Evolutionary conservation across 2,797 vertebrate species (phyloP).

Genomic region (Pogoniulus pusillus): DNA sequence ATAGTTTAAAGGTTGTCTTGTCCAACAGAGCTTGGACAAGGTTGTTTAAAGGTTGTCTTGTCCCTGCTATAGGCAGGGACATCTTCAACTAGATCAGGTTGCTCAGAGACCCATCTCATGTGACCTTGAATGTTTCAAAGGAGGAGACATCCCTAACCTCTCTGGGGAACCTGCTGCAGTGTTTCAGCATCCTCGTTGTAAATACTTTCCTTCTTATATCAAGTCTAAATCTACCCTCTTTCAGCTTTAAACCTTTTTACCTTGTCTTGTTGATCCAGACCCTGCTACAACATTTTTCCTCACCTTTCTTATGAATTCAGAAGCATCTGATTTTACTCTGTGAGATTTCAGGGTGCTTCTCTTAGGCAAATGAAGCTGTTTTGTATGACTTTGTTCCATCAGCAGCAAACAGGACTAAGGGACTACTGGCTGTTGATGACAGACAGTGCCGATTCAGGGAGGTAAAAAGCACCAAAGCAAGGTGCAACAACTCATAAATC

Average conservation of each 20-base stretch:
- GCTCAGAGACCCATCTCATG: accelerated
- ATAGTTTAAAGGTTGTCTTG: not conserved
- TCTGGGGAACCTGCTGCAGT: not conserved
- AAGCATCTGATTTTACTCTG: not conserved
- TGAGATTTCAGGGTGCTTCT: not conserved
- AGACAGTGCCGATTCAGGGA: not conserved
- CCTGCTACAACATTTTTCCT: not conserved
- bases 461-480: not conserved
- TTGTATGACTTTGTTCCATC: not conserved
- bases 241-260: accelerated
- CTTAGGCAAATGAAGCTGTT: not conserved
- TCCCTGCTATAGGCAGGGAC: not conserved
- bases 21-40: no score
- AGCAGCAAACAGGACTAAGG: not conserved
- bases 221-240: not conserved
- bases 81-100: not conserved
- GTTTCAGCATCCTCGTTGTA: not conserved
- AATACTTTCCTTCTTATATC: not conserved
- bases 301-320: not conserved
- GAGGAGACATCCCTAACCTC: not conserved
- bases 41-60: not conserved
- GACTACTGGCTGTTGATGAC: not conserved
- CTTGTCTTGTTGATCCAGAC: not conserved
- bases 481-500: not conserved
- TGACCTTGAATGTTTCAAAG: not conserved